A percentile compares a stretch with the other conserved stretches of the same genome.
phyloP scores from a whole-genome alignment of 2,113 vertebrate species.

The Scolopax mira region DNA sequence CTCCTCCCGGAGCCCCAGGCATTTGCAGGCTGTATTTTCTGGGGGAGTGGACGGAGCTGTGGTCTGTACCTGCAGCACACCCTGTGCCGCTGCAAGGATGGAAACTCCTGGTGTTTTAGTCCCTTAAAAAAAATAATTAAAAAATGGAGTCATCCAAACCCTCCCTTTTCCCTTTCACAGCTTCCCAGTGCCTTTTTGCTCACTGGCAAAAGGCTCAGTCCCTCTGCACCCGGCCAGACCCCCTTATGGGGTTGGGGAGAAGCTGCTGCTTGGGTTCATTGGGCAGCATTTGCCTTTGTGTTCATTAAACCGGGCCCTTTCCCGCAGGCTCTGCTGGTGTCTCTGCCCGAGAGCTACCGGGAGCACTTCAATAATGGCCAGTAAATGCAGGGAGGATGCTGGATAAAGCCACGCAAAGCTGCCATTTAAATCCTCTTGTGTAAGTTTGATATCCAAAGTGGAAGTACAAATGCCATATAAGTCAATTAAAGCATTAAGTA shows the following conservation, averaged over 20 bases:
- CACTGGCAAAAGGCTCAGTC: background rate
- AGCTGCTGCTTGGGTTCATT: background rate
- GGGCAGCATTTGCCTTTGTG: slow-evolving; percentile 1
- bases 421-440: slow-evolving; percentile 53
- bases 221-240: background rate
- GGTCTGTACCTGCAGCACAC: background rate
- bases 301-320: background rate
- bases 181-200: background rate
- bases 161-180: background rate
- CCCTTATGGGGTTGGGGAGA: no score
- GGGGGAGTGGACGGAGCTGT: background rate
- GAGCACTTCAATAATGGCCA: background rate
- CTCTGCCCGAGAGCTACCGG: background rate
- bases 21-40: background rate
- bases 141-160: background rate
- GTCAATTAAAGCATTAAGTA: slow-evolving; percentile 76
- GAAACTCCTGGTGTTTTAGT: background rate
- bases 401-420: background rate
- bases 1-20: accelerated
- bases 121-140: background rate
- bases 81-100: background rate
- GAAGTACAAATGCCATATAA: slow-evolving; percentile 51
- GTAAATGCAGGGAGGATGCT: slow-evolving; percentile 12
- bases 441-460: slow-evolving; percentile 49
- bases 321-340: background rate